These are phyloP conservation scores for Chymomyza amoena DNA, from an alignment of 2,888 invertebrate species.

Conservation along the genomic window DNA sequence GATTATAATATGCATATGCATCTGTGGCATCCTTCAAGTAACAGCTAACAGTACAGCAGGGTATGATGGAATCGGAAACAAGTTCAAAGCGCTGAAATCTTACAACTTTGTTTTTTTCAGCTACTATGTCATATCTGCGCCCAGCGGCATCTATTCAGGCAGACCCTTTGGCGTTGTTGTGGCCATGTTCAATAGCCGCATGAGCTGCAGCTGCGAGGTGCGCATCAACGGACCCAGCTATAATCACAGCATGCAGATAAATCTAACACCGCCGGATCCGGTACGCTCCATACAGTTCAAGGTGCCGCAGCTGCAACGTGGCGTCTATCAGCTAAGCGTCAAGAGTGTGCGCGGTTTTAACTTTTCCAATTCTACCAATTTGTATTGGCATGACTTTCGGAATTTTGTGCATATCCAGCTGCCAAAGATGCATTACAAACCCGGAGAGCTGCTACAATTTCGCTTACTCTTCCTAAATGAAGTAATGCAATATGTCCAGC, in stretches of 20 bases:
- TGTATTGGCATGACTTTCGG: conserved; percentile 15
- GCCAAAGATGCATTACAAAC: conserved; percentile 23
- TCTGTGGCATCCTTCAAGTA: neutral
- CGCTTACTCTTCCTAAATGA: conserved; percentile 34
- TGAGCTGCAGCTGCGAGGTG: conserved; percentile 23
- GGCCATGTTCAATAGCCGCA: conserved; percentile 9
- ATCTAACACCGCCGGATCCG: conserved; percentile 7
- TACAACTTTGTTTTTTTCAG: neutral
- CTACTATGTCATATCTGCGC: conserved; percentile 24
- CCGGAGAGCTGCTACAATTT: conserved; percentile 32
- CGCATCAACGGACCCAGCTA: conserved; percentile 12
- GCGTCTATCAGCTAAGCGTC: conserved; percentile 21
- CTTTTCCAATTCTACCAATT: neutral
- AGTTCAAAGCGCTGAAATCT: no score
- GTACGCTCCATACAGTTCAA: conserved; percentile 17
- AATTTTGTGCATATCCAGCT: conserved; percentile 30
- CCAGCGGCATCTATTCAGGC: conserved; percentile 22
- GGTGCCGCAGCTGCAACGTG: conserved; percentile 18
- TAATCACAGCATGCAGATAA: conserved; percentile 8
- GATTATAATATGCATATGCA: neutral
- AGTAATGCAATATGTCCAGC: neutral
- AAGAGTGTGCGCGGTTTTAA: conserved; percentile 7
- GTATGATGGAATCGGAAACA: neutral
- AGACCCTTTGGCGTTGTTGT: conserved; percentile 27
- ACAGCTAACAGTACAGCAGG: neutral